A percentile compares a stretch with the other conserved stretches of the same genome.
Evolutionary conservation across 2,888 invertebrate species (phyloP).

Genomic region (Himalopsyche kuldschensis): DNA sequence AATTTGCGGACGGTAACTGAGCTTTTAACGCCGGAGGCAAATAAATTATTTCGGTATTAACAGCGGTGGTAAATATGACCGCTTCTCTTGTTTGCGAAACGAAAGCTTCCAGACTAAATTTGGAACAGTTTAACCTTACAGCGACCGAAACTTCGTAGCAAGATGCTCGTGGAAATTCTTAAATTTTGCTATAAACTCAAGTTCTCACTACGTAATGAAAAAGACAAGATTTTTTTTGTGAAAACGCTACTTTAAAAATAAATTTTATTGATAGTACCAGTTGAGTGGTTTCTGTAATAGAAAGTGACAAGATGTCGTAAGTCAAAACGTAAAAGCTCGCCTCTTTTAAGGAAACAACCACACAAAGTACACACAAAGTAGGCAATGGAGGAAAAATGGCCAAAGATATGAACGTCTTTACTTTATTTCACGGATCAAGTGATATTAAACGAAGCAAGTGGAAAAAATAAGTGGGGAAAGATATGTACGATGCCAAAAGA

Average conservation of each 20-base stretch:
- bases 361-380: background rate
- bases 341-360: background rate
- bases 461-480: slow-evolving; percentile 7
- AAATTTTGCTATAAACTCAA: background rate
- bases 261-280: background rate
- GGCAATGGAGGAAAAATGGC: slow-evolving; percentile 2
- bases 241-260: background rate
- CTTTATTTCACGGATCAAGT: slow-evolving; percentile 18
- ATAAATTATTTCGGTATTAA: slow-evolving; percentile 28
- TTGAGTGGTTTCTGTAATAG: background rate
- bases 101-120: background rate
- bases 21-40: slow-evolving; percentile 18
- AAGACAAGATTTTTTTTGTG: background rate
- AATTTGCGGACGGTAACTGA: background rate
- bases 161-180: background rate
- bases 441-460: slow-evolving; percentile 5
- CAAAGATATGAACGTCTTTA: slow-evolving; percentile 1
- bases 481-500: background rate
- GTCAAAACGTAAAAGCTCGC: background rate
- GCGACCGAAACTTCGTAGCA: background rate
- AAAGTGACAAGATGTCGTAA: background rate
- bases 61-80: background rate
- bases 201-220: background rate
- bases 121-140: background rate
- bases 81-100: background rate